Percentiles rank a stretch among this genome's conserved stretches.
Evolutionary conservation across 92 coral and sea anemone species (phyloP).

Genomic region (Epizoanthus rinbou): DNA sequence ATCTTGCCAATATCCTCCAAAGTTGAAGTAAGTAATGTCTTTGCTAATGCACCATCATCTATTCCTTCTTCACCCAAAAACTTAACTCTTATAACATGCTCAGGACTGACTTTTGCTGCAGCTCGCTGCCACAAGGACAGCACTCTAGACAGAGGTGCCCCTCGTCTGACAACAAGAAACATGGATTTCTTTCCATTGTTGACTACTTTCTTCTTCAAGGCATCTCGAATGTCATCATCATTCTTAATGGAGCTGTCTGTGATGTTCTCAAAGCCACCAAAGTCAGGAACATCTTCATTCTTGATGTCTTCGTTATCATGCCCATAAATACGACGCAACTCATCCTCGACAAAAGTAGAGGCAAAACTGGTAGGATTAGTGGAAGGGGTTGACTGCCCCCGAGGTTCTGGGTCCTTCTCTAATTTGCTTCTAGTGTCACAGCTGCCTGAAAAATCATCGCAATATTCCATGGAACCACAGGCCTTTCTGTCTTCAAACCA

Average conservation of each 20-base stretch:
- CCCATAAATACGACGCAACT: constrained; percentile 43
- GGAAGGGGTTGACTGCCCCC: constrained; percentile 18
- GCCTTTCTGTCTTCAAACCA: constrained; percentile 23
- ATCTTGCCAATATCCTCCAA: constrained; percentile 17
- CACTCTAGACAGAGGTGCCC: too few species aligned
- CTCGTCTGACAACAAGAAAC: too few species aligned
- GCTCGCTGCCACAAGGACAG: too few species aligned
- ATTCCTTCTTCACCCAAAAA: constrained; percentile 24
- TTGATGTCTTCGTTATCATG: constrained; percentile 25
- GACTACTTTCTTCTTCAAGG: not conserved
- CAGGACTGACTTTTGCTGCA: too few species aligned
- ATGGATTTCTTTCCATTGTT: too few species aligned
- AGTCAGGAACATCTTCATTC: constrained; percentile 29
- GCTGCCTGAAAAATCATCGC: not conserved
- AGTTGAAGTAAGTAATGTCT: constrained; percentile 9
- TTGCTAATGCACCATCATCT: constrained; percentile 22
- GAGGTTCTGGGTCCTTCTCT: constrained; percentile 39
- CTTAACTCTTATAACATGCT: constrained; percentile 21
- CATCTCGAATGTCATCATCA: constrained; percentile 39
- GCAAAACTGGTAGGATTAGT: constrained; percentile 34
- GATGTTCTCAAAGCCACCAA: constrained; percentile 14
- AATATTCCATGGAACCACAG: constrained; percentile 19
- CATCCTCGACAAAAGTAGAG: constrained; percentile 47
- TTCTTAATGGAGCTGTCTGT: constrained; percentile 34
- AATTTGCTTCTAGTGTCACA: constrained; percentile 10